Conservation (phyloP, 2,113 vertebrate genomes). For the Apteryx owenii region DNA sequence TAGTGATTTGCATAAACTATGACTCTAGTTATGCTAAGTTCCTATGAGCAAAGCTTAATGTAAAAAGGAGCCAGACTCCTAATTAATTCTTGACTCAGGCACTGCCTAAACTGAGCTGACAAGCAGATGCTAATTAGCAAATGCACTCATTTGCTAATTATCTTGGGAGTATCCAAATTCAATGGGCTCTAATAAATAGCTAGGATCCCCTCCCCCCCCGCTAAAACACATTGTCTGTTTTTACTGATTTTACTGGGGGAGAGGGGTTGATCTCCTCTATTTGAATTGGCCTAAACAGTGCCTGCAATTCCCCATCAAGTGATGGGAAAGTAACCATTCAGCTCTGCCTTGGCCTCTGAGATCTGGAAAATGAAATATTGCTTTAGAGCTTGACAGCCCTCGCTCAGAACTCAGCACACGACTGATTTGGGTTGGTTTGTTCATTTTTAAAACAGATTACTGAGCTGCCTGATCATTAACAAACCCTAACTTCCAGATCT, state of each 20-base stretch:
- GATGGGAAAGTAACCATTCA: fast-evolving
- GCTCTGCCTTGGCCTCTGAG: neutral
- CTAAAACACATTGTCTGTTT: neutral
- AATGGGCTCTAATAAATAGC: fast-evolving
- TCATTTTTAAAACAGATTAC: neutral
- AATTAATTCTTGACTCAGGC: neutral
- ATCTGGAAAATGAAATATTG: fast-evolving
- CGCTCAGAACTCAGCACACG: fast-evolving
- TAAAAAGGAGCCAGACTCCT: neutral
- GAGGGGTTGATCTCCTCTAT: neutral
- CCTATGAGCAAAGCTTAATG: neutral
- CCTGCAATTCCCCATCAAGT: fast-evolving
- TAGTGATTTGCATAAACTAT: neutral
- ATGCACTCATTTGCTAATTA: fast-evolving
- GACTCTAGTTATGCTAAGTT: neutral
- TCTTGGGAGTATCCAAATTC: neutral
- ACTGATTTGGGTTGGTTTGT: neutral
- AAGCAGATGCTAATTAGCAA: neutral
- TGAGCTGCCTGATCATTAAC: neutral
- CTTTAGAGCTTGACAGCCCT: neutral
- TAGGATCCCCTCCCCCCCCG: neutral
- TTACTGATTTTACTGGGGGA: neutral
- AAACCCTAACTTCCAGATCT: neutral
- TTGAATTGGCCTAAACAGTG: neutral
- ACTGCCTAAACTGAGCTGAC: neutral